Evolutionary conservation across 2,888 invertebrate species (phyloP), one percentile per base, ranked within the genome.

Genomic region (Perithous albicinctus): DNA sequence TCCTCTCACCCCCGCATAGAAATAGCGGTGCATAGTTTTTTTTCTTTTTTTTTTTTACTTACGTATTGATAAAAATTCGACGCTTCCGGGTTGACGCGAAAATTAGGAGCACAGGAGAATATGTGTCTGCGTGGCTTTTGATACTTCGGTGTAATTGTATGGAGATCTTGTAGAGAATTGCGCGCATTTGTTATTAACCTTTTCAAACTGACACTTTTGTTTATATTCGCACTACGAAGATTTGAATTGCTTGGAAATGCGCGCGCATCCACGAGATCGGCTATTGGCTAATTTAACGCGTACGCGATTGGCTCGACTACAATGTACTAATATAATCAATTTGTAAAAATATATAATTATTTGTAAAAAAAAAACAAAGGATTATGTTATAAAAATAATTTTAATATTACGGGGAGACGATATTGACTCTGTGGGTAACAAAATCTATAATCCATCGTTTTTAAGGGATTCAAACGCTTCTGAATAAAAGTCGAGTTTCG

Each of bases 111-210:
- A 0, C 7, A 10, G 8, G 18, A 8, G 8, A 8, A 8, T 8
- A 2, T 12, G 51, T 51, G 3, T 8, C 23, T 2, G 10, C 23
- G 23, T 51, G n/a, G 2, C 23, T 2, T 8, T 2, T 8, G 23
- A 8, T 23, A 10, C 23, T 51, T 23, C 23, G 10, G 3, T 12
- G 51, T 2, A 12, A 23, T n/a, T 51, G n/a, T 23, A 12, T 3
- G 10, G 2, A 12, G 20, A 1, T 20, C 12, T 3, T 8, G 8
- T 1, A 12, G 20, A 20, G 48, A 48, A 48, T 20, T 10, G 23
- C 51, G 23, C 10, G 51, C 51, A 51, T 23, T 51, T 51, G 51
- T 51, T 51, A 23, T 51, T 51, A 51, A 51, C 23, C 51, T 51
- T n/a, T 51, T 51, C 23, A 23, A 10, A 4, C 23, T 23, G 23